These are phyloP conservation scores for Athetis lepigone DNA, from an alignment of 2,888 invertebrate genomes.

Conservation along the genomic window DNA sequence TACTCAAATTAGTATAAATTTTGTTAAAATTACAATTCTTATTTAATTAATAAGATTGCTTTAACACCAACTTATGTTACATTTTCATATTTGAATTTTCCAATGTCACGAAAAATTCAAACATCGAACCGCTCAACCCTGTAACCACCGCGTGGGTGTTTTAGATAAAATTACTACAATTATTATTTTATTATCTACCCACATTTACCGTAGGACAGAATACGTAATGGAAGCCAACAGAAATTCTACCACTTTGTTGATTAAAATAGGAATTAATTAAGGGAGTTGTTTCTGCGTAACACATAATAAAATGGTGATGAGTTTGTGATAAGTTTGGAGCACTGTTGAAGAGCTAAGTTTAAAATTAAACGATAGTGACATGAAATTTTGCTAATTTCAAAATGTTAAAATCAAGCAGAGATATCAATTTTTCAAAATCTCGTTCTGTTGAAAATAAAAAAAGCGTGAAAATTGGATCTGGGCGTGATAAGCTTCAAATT, in stretches of 20 bases:
- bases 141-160: not conserved
- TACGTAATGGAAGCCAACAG: conserved; percentile 26
- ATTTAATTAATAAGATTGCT: too few relatives aligned
- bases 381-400: not conserved
- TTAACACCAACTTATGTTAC: not conserved
- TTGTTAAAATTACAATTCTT: too few relatives aligned
- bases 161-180: conserved; percentile 38
- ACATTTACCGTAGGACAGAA: conserved; percentile 36
- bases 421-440: too few relatives aligned
- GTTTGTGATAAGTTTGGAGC: conserved; percentile 1
- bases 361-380: not conserved
- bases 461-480: too few relatives aligned
- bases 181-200: conserved; percentile 50
- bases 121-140: conserved; percentile 28
- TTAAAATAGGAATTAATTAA: conserved; percentile 58
- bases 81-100: not conserved
- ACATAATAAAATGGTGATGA: conserved; percentile 28
- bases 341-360: not conserved
- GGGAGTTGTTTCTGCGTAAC: conserved; percentile 30
- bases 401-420: not conserved
- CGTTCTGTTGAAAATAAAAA: too few relatives aligned
- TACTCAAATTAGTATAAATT: too few relatives aligned
- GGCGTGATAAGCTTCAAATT: too few relatives aligned
- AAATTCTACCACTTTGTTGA: conserved; percentile 50
- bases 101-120: conserved; percentile 13